Evolutionary conservation across 64 coral and sea anemone species (phyloP).

Genomic region (Stichodactyla helianthus): DNA sequence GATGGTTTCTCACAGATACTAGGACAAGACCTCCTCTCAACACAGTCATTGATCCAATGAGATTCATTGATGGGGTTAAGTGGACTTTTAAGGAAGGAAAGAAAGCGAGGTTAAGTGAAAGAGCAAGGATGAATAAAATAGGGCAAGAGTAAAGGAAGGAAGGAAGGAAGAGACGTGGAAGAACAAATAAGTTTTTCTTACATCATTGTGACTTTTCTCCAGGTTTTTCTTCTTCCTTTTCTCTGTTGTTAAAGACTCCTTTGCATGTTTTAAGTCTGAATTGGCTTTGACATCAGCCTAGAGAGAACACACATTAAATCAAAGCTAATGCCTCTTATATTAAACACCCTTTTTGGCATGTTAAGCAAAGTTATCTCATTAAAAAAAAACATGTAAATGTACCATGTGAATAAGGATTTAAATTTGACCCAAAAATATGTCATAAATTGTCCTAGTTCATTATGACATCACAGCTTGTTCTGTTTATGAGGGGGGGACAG

Average conservation of each 20-base stretch:
- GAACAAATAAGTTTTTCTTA: slow-evolving; percentile 37
- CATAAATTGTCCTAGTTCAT: too few species aligned
- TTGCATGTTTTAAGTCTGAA: slow-evolving; percentile 94
- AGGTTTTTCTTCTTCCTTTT: slow-evolving; percentile 89
- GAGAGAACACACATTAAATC: neutral
- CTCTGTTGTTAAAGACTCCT: slow-evolving; percentile 62
- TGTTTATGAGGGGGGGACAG: too few species aligned
- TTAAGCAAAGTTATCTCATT: too few species aligned
- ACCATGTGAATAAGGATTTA: too few species aligned
- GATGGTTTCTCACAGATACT: too few species aligned
- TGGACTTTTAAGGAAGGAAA: neutral
- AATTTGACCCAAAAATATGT: too few species aligned
- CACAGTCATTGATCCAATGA: too few species aligned
- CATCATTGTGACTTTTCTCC: slow-evolving; percentile 67
- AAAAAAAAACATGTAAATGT: too few species aligned
- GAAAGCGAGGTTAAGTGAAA: neutral
- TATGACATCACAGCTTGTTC: too few species aligned
- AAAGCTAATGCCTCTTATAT: too few species aligned
- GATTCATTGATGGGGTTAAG: neutral
- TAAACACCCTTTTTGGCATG: too few species aligned
- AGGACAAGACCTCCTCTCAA: too few species aligned
- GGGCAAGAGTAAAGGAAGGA: neutral
- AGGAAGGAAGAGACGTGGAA: neutral
- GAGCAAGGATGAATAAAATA: neutral
- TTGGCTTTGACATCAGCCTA: slow-evolving; percentile 96